phyloP scores from a whole-genome alignment of 2,888 invertebrate genomes.

The Callimorpha dominula region DNA sequence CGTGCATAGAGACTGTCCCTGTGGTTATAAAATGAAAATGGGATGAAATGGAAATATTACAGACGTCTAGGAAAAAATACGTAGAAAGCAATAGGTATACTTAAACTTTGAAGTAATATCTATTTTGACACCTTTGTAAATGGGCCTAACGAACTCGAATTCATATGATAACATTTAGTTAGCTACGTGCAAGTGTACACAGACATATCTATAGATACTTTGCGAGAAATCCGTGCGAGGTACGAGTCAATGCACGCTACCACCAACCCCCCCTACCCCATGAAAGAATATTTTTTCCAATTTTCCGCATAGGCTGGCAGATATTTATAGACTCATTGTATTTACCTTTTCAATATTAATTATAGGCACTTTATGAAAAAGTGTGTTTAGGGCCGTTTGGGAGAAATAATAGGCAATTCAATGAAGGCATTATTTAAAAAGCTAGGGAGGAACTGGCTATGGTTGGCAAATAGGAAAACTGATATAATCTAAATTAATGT shows the following conservation, averaged over 20 bases:
- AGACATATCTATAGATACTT: slow-evolving; percentile 32
- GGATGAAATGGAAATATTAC: no score
- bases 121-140: no score
- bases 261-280: slow-evolving; percentile 38
- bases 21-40: no score
- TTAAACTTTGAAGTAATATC: no score
- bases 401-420: not conserved
- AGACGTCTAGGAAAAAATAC: no score
- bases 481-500: no score
- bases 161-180: no score
- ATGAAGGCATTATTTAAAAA: not conserved
- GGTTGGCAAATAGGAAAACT: no score
- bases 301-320: slow-evolving; percentile 21
- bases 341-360: slow-evolving; percentile 23
- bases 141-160: no score
- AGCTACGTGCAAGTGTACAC: slow-evolving; percentile 32
- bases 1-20: no score
- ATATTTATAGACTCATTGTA: slow-evolving; percentile 23
- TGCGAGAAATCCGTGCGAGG: slow-evolving; percentile 72
- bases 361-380: not conserved
- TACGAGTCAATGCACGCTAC: slow-evolving; percentile 65
- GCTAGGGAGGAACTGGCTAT: no score
- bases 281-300: slow-evolving; percentile 44
- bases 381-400: not conserved
- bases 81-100: no score